Base-by-base conservation (phyloP, 2,888 invertebrate genomes). In the Eilema depressum region DNA sequence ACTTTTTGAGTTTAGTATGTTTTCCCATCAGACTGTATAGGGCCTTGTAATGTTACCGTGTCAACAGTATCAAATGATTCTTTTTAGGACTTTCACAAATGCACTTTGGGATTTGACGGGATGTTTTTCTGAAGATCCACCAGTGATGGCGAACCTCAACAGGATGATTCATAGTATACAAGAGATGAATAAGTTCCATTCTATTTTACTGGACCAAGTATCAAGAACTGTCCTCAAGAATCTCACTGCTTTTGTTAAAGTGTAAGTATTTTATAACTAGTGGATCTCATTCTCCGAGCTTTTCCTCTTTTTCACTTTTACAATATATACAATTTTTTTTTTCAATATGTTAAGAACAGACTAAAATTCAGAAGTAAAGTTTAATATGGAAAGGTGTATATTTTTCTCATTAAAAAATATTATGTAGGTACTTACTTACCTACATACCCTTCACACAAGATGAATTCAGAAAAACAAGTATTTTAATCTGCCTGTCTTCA, bases 111-210 rank as follows among this genome's bases (percentile, higher is more conserved):
- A 99, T 83, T 95, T 99, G 86, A 98, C 98, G 82, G 96, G 97
- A 64, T 98, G 98, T 93, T 99, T 99, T 89, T 96, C 97, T 47
- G 97, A 98, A 86, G 98, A 99, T 89, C 96, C 97, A 26, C 96
- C 97, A 76, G 97, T 98, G 69, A 97, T 98, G 92, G 97, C 98
- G 73, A 97, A 97, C 56, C 94, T 99, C 66, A 95, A 95, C 83
- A 88, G 95, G 61, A 94, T 95, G 89, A 95, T 95, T 66, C 96
- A 98, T 87, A 97, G 97, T 68, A 96, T 99, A 71, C 97, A 98
- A 93, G 99, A 99, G 95, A 98, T 99, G 97, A 98, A 98, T 90
- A 99, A 99, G 90, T 99, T 98, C 89, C 98, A 99, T 87, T 97
- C 98, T 60, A 98, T 98, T 79, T 95, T 99, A 33, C 94, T 99